Evolutionary conservation across 2,797 vertebrate genomes (phyloP).

Genomic region (Sebastiscus tertius): DNA sequence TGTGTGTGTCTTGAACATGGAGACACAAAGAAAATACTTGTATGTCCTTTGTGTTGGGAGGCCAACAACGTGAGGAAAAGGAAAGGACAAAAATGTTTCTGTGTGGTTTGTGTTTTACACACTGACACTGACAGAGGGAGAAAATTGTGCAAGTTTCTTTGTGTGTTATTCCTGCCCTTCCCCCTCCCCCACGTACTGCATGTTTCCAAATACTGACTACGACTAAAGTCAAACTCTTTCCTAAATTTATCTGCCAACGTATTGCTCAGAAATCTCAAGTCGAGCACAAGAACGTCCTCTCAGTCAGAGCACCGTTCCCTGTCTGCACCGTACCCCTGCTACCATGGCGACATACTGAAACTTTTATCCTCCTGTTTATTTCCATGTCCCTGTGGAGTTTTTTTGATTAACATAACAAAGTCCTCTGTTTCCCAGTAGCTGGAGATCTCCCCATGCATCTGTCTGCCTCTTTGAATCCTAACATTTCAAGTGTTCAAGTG

Average conservation of each 20-base stretch:
- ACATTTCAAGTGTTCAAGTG: background rate
- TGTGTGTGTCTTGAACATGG: background rate
- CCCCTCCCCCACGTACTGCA: conserved; percentile 8
- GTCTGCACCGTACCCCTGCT: background rate
- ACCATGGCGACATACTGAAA: background rate
- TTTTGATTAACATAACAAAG: conserved; percentile 29
- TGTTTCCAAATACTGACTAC: conserved; percentile 8
- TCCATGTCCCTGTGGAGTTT: conserved; percentile 4
- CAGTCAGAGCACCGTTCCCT: background rate
- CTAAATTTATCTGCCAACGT: background rate
- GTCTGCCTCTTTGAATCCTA: conserved; percentile 37
- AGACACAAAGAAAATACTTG: background rate
- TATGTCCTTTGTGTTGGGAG: background rate
- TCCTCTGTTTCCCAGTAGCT: background rate
- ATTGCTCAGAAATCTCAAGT: background rate
- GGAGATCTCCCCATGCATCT: conserved; percentile 28
- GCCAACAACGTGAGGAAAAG: background rate
- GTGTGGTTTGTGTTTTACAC: background rate
- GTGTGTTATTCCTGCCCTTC: background rate
- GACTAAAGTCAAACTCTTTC: conserved; percentile 11
- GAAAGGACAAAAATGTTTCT: background rate
- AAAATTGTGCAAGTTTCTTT: background rate
- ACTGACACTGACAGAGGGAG: background rate
- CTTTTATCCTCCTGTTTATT: conserved; percentile 1
- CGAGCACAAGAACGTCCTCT: background rate